Base-by-base conservation (phyloP, 2,888 invertebrate genomes). In the Eupithecia insigniata region DNA sequence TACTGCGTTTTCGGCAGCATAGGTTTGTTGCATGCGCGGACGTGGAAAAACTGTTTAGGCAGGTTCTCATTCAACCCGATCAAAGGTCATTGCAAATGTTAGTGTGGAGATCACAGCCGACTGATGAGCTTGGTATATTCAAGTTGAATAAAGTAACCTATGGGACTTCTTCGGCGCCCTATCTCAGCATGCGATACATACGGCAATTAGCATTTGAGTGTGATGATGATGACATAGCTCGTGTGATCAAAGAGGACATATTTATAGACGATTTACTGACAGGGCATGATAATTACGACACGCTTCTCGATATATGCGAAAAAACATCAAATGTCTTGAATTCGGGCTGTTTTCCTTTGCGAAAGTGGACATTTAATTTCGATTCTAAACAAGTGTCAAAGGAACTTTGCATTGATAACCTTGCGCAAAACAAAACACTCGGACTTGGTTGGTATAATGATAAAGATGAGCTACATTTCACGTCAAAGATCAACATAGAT, bases 1-100 rank as follows among this genome's bases (percentile, higher is more conserved):
- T 70, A 1, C 22, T 70, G 14, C 55, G 65, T 1, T 70, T 70
- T 12, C 22, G 69, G 3, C 69, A 70, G 58, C 39, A 65, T 51
- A 70, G n/a, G 30, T 70, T 58, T 26, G 69, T 70, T 1, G 58
- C 58, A 12, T 26, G 26, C 26, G 22, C 58, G 3, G 58, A 58
- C 26, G 58, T 58, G 5, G 58, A 22, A 7, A 58, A 58, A 58
- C 22, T 58, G 58, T 58, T 26, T 58, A 58, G 26, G 14, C 43
- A 69, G 51, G 28, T 61, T 65, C 34, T 58, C 58, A 30, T 74
- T 71, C 30, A 65, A 26, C 26, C 22, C 1, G 58, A 58, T 58
- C 58, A 58, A 26, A 22, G 58, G 26, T 26, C 26, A 22, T 14
- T 58, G 6, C 58, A 58, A 14, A 22, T 26, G 7, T 1, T 58